Evolutionary conservation across 35 echinoderm and acorn worm species (phyloP).

Genomic region (Eucidaris tribuloides): DNA sequence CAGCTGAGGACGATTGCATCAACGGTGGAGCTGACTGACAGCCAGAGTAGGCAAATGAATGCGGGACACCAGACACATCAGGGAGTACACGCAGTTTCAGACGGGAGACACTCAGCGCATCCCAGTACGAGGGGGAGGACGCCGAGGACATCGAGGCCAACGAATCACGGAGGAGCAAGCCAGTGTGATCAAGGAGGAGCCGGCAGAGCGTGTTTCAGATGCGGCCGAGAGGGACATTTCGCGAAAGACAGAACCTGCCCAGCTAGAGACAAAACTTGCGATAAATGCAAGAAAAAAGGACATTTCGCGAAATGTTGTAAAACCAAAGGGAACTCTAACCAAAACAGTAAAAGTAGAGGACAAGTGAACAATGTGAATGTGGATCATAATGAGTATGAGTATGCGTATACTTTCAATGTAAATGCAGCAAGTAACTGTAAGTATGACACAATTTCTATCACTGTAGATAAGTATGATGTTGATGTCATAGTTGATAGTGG

Average conservation of each 20-base stretch:
- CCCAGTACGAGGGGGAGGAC: neutral
- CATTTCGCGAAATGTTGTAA: conserved; percentile 66
- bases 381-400: no score
- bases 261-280: conserved; percentile 41
- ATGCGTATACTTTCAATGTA: neutral
- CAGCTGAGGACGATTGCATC: conserved; percentile 31
- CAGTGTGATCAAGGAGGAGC: no score
- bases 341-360: no score
- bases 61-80: neutral
- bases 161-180: no score
- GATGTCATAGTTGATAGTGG: conserved; percentile 66
- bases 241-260: conserved; percentile 54
- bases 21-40: conserved; percentile 29
- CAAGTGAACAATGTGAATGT: no score
- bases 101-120: neutral
- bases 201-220: conserved; percentile 52
- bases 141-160: no score
- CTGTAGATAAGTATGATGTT: neutral
- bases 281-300: conserved; percentile 36
- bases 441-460: neutral
- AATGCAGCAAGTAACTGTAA: neutral
- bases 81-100: neutral
- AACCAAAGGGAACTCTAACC: neutral
- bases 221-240: conserved; percentile 57
- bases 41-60: conserved; percentile 38